Evolutionary conservation across 2,113 vertebrate species (phyloP).

Genomic region (Ailuropoda melanoleuca): DNA sequence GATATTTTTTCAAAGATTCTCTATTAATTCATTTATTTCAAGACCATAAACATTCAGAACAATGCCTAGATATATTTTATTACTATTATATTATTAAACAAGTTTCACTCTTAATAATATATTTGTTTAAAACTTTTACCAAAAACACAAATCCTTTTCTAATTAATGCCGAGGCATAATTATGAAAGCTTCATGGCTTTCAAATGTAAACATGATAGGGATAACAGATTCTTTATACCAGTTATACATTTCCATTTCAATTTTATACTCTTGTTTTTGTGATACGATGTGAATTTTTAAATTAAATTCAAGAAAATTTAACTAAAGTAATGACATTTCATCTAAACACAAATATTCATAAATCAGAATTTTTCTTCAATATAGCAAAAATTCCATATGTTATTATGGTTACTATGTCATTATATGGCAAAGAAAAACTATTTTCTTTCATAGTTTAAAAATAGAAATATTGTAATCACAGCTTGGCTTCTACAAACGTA

Average conservation of each 20-base stretch:
- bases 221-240: not conserved
- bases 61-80: not conserved
- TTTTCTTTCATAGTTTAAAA: not conserved
- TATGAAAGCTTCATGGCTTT: not conserved
- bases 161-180: not conserved
- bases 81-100: not conserved
- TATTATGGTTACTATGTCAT: not conserved
- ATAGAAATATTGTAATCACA: not conserved
- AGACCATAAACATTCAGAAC: not conserved
- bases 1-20: slow-evolving; percentile 64
- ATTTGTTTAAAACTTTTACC: not conserved
- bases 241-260: not conserved
- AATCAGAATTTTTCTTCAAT: not conserved
- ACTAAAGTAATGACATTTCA: not conserved
- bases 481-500: not conserved
- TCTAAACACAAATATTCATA: not conserved
- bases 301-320: not conserved
- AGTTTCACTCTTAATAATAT: not conserved
- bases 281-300: not conserved
- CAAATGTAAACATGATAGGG: not conserved
- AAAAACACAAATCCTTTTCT: rapidly evolving
- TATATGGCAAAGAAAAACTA: not conserved
- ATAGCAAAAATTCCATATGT: not conserved
- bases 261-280: not conserved
- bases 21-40: slow-evolving; percentile 65